Base-by-base conservation (phyloP, 2,888 invertebrate genomes). In the Helleia helle region DNA sequence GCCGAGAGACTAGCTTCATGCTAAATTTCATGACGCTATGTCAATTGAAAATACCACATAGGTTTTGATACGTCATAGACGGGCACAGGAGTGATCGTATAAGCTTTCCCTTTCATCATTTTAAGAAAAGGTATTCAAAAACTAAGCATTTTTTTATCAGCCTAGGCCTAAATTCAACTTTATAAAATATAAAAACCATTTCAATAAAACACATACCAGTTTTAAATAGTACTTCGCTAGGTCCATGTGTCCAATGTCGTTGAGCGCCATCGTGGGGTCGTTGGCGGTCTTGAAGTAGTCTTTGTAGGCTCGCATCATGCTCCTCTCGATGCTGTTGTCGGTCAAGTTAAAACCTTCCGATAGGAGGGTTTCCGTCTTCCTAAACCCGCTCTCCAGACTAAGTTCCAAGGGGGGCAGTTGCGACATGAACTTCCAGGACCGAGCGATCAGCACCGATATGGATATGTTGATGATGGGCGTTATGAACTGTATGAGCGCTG, bases 391-490 rank as follows among this genome's bases (percentile, higher is more conserved):
- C 42, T 71, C 59, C 15, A 91, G 65, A 14, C 77, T 80, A 13
- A 92, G 73, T 0, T 65, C 63, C 44, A 91, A 65, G 0, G 90
- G 74, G 0, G 91, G 90, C n/a, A 92, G 69, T 49, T 89, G 85
- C 0, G 71, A 65, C 36, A 84, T 59, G 42, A 84, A 84, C 46
- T 72, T 72, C 84, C 84, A 84, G 7, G 83, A 80, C 41, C 81
- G 63, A 1, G 81, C 59, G 49, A 84, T 79, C 6, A 72, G 42
- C 18, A 84, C 81, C 4, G 84, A 80, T 55, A 84, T 54, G 1
- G 67, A 59, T 17, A 84, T 84, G 39, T 84, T 84, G 43, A 84
- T 71, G 18, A 84, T 67, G 1, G 84, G 83, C 4, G 79, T 74
- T 4, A 79, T 52, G 28, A 83, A 74, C 49, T 84, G 84, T 65